phyloP scores from a whole-genome alignment of 1,140 invertebrate species.

The Calephelis virginiensis region DNA sequence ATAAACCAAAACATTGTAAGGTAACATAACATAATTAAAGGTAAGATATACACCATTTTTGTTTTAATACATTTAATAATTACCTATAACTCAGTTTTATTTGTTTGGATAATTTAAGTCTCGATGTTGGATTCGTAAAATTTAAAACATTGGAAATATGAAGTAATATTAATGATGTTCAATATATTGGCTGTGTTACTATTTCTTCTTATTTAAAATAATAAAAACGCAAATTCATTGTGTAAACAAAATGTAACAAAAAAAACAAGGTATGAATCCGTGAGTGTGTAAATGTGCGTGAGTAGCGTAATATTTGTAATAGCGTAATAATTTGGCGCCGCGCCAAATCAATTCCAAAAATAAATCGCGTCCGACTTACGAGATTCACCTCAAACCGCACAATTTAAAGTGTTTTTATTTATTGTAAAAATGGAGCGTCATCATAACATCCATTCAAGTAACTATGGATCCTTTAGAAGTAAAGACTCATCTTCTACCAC shows the following conservation, averaged over 20 bases:
- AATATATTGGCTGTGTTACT: too few species aligned
- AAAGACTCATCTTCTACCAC: conserved; percentile 84
- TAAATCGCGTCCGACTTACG: conserved; percentile 42
- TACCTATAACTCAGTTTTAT: too few species aligned
- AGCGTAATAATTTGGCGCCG: conserved; percentile 38
- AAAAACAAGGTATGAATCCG: not conserved
- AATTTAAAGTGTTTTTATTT: conserved; percentile 21
- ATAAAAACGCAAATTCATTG: not conserved
- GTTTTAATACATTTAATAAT: too few species aligned
- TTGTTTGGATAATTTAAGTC: too few species aligned
- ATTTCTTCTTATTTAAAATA: not conserved
- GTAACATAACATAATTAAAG: too few species aligned
- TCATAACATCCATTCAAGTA: conserved; percentile 54
- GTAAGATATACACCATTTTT: too few species aligned
- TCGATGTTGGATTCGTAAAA: too few species aligned
- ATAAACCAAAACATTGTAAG: too few species aligned
- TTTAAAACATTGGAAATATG: too few species aligned
- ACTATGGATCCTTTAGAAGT: conserved; percentile 81
- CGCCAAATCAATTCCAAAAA: conserved; percentile 59
- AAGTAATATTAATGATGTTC: too few species aligned
- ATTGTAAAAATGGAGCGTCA: conserved; percentile 55
- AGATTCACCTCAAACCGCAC: conserved; percentile 28
- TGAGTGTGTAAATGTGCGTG: not conserved
- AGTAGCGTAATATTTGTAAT: conserved; percentile 33
- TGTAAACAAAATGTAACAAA: not conserved